Base-by-base conservation (phyloP, 2,113 vertebrate species). In the Epinephelus fuscoguttatus region DNA sequence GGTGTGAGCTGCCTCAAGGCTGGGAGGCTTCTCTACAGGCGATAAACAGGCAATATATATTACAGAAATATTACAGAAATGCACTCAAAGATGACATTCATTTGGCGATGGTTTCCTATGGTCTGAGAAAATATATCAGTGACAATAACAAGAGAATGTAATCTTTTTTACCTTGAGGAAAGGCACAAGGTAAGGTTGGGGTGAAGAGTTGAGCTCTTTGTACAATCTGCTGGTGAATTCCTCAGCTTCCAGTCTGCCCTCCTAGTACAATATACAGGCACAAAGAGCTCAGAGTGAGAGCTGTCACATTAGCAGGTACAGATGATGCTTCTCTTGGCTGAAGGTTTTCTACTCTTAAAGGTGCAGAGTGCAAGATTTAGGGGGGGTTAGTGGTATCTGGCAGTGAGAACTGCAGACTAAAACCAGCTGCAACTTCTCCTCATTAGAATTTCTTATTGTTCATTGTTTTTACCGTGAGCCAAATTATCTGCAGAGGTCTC, bases 101-200 rank as follows among this genome's bases (percentile, higher is more conserved):
- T 19, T 42, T n/a, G 33, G 21, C 7, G 30, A 60, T 27, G 4
- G 11, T 33, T 52, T 68, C 21, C 27, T 70, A 23, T 19, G 17
- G 23, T 19, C 18, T 1, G 13, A 27, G 18, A 52, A 72, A n/a
- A 49, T 17, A n/a, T 19, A 18, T 30, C 6, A 57, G 1, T 47
- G 7, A 23, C 45, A 30, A 42, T 42, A 19, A 74, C 17, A 40
- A 21, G 0, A 53, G 25, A 63, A 57, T 14, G 21, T 0, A 13
- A 6, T 14, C 4, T 47, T 23, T 50, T 3, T 94, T 95, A 99
- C 98, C 96, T 99, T 98, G 85, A 99, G 95, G 94, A 99, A 99
- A 98, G 98, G 97, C 97, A 99, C 98, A 93, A 99, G 97, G 93
- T 99, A 99, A 78, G 98, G 98, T 95, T 99, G 98, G 94, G 98